Evolutionary conservation across 2,113 vertebrate genomes (phyloP).

Genomic region (Melierax canorus): DNA sequence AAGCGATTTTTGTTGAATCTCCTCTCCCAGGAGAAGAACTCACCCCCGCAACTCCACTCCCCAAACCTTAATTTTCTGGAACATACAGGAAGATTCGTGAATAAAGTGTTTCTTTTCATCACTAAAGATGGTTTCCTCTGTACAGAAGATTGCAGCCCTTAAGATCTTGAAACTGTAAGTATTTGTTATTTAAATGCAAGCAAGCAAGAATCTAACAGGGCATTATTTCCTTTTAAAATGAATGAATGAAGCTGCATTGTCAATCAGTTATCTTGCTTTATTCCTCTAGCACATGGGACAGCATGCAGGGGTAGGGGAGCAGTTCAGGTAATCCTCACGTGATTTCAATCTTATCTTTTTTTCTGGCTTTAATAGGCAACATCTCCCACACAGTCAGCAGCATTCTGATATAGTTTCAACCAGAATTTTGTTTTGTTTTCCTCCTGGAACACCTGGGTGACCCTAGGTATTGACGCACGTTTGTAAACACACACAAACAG

Average conservation of each 20-base stretch:
- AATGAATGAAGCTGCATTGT: background rate
- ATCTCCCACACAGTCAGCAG: background rate
- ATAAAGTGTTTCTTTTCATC: constrained; percentile 15
- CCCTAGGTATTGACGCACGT: background rate
- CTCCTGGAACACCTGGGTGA: background rate
- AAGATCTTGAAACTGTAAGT: background rate
- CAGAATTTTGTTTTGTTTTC: background rate
- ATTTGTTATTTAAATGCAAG: background rate
- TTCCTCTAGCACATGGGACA: background rate
- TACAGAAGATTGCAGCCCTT: background rate
- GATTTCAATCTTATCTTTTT: background rate
- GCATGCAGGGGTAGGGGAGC: background rate
- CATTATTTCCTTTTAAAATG: background rate
- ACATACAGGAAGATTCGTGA: background rate
- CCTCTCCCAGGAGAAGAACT: background rate
- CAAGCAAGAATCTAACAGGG: background rate
- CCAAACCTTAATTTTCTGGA: constrained; percentile 20
- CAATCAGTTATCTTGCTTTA: background rate
- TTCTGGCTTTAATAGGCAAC: background rate
- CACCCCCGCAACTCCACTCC: background rate
- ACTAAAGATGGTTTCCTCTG: background rate
- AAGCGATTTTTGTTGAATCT: background rate
- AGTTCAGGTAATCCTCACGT: background rate
- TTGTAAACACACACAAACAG: background rate
- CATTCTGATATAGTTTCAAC: background rate